These are phyloP conservation scores for Galago senegalensis DNA, from an alignment of 2,797 vertebrate genomes.

Conservation along the genomic window DNA sequence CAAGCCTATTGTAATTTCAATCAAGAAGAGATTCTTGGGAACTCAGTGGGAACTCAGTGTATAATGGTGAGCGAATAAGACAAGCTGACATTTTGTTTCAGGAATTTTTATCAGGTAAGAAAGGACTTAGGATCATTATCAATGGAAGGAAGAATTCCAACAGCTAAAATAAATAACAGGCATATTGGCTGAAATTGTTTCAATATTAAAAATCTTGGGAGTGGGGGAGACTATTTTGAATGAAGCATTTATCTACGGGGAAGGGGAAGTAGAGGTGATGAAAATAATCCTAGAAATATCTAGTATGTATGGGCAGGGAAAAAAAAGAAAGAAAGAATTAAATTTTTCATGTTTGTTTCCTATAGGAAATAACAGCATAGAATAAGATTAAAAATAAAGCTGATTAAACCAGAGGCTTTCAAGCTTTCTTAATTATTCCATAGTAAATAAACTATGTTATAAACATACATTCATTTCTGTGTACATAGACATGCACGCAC, in stretches of 20 bases:
- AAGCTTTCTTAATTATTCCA: background rate
- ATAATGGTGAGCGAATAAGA: background rate
- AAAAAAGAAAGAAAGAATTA: background rate
- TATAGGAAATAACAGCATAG: background rate
- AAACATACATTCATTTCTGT: background rate
- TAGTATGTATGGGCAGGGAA: background rate
- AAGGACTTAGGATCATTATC: background rate
- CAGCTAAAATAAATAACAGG: background rate
- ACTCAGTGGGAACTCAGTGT: background rate
- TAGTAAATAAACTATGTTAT: background rate
- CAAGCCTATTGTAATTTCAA: background rate
- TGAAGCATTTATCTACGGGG: background rate
- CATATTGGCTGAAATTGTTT: background rate
- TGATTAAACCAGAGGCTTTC: background rate
- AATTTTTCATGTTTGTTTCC: background rate
- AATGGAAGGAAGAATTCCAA: background rate
- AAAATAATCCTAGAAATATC: background rate
- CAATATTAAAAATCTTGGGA: background rate
- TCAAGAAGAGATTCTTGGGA: background rate
- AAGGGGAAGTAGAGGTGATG: background rate
- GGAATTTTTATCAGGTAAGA: background rate
- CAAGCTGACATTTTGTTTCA: background rate
- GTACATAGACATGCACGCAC: background rate
- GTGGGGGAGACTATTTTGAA: background rate
- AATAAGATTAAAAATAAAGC: background rate